Evolutionary conservation across 2,888 invertebrate species (phyloP).

Genomic region (Heliconius sara): DNA sequence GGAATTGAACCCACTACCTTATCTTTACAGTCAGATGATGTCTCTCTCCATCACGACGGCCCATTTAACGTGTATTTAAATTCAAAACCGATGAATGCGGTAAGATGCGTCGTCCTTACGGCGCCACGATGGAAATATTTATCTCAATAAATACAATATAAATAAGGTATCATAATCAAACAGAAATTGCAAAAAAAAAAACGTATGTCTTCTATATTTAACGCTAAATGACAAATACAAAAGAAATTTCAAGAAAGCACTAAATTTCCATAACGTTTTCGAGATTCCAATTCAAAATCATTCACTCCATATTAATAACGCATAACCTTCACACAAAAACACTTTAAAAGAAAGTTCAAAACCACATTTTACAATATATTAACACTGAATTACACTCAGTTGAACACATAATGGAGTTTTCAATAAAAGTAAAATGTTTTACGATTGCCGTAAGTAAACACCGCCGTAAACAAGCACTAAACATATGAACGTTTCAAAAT

Average conservation of each 20-base stretch:
- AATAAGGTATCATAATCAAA: too few species aligned
- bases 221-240: not conserved
- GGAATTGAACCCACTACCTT: not conserved
- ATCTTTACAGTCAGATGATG: not conserved
- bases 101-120: not conserved
- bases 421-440: constrained; percentile 26
- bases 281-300: not conserved
- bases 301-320: not conserved
- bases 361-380: constrained; percentile 12
- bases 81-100: too few species aligned
- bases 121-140: not conserved
- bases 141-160: not conserved
- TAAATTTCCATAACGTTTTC: not conserved
- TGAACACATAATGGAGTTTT: constrained; percentile 9
- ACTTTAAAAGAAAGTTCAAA: constrained; percentile 13
- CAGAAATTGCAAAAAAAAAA: not conserved
- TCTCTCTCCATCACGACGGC: not conserved
- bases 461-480: constrained; percentile 29
- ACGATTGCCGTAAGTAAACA: constrained; percentile 34
- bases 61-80: too few species aligned
- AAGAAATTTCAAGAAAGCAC: not conserved
- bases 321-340: not conserved
- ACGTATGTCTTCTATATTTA: not conserved
- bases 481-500: constrained; percentile 9
- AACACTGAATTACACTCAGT: not conserved